Base-by-base conservation (phyloP, 2,113 vertebrate genomes). In the Tretioscincus oriximinensis region DNA sequence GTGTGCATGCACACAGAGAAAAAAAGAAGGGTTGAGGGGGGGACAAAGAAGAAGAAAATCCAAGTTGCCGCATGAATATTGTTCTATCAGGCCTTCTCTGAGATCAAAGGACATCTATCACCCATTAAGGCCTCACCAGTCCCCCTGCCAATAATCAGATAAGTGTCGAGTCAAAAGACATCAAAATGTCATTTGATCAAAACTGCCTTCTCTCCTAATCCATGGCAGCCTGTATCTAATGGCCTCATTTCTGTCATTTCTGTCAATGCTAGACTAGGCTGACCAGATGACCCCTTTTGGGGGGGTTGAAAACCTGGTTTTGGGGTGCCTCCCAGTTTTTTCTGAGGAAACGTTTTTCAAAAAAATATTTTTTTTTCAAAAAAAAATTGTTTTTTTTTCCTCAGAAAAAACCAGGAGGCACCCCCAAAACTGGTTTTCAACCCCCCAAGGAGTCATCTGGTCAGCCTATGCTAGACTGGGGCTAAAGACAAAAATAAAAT, bases 21-120 rank as follows among this genome's bases (percentile, higher is more conserved):
- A 21, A 47, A 73, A 87, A 83, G 0, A 1, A 24, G 35, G 61
- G 67, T 2, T 35, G 26, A 67, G 35, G 54, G 49, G 28, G 35
- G 49, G 45, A 58, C 3, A n/a, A 22, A 9, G 79, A 86, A 75
- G 9, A 60, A 74, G n/a, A 45, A 4, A 29, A 69, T 60, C 6
- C 31, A 0, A 79, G 67, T 24, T 47, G 60, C 0, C 0, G 24
- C 11, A 49, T 22, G 22, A 81, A 86, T 76, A 28, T 80, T 60
- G 20, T 67, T 81, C 77, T 58, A 14, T 31, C n/a, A 7, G 0
- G 22, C 47, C 14, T 86, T 26, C 1, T 5, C 51, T 1, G 65
- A 10, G 67, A 82, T 67, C 79, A 35, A 63, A 74, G 82, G 77
- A 10, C 67, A 49, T 73, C 18, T 12, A 5, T 22, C 67, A 67